Percentiles rank a stretch among this genome's conserved stretches.
These are phyloP conservation scores for Nematostella vectensis DNA, from an alignment of 92 coral and sea anemone species.

Conservation along the genomic window DNA sequence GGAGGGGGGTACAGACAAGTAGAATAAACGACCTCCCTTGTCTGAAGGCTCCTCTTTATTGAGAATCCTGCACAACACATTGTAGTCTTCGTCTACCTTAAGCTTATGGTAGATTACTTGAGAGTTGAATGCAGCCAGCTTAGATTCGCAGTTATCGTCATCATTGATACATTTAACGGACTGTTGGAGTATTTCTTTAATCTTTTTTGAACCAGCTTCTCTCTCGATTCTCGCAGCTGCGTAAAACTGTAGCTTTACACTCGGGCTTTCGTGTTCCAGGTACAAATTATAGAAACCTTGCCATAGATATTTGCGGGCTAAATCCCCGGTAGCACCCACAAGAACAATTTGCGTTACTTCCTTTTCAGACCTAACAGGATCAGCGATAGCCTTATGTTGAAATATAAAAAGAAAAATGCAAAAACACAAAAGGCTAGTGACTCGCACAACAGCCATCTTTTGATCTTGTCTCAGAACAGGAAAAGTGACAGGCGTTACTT, in stretches of 20 bases:
- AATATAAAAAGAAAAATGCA: too few relatives aligned
- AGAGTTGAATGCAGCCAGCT: constrained; percentile 18
- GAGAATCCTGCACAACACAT: constrained; percentile 40
- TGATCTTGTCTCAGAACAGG: too few relatives aligned
- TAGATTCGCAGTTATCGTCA: constrained; percentile 8
- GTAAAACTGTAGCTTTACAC: constrained; percentile 38
- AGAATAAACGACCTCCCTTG: constrained; percentile 66
- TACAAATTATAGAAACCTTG: constrained; percentile 67
- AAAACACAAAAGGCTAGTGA: too few relatives aligned
- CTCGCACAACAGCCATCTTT: too few relatives aligned
- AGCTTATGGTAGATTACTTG: constrained; percentile 42
- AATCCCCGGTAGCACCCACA: constrained; percentile 87
- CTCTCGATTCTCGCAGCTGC: constrained; percentile 60
- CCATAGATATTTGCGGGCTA: constrained; percentile 87
- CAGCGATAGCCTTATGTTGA: too few relatives aligned
- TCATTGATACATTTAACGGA: constrained; percentile 42
- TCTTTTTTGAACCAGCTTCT: constrained; percentile 41
- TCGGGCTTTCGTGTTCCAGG: constrained; percentile 11
- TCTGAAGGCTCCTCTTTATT: constrained; percentile 19
- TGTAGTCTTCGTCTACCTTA: constrained; percentile 57
- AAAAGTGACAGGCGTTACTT: too few relatives aligned
- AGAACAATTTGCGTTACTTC: too few relatives aligned
- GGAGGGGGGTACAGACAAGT: constrained; percentile 91
- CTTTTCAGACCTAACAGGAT: too few relatives aligned
- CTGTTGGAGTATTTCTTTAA: constrained; percentile 28